These are phyloP conservation scores for Cerastis leucographa DNA, from an alignment of 2,888 invertebrate species.

Conservation along the genomic window DNA sequence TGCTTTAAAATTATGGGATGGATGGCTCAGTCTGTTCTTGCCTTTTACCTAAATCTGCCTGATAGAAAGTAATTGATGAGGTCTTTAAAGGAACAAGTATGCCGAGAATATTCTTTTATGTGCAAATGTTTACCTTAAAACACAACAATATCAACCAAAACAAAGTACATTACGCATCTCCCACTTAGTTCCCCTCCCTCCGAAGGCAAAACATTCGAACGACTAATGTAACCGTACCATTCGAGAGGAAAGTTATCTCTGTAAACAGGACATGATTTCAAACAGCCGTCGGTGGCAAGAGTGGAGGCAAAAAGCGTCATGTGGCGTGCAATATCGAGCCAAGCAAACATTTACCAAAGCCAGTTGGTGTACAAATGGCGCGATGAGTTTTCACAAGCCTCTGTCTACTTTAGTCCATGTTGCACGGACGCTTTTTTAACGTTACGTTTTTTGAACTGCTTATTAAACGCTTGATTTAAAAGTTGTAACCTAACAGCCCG, in stretches of 20 bases:
- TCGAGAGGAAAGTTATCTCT: slow-evolving; percentile 73
- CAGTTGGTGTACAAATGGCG: slow-evolving; percentile 78
- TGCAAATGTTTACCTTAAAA: not conserved
- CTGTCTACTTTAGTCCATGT: slow-evolving; percentile 59
- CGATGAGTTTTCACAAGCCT: slow-evolving; percentile 80
- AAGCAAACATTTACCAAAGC: slow-evolving; percentile 84
- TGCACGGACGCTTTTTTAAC: not conserved
- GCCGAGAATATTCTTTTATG: not conserved
- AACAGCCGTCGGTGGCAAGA: slow-evolving; percentile 68
- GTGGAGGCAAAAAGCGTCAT: slow-evolving; percentile 78
- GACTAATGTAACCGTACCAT: slow-evolving; percentile 67
- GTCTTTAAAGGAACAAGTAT: not conserved
- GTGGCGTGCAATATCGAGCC: slow-evolving; percentile 84
- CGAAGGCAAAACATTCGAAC: slow-evolving; percentile 58
- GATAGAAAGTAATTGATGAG: not conserved
- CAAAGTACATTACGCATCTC: slow-evolving; percentile 5
- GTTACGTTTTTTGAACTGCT: not conserved
- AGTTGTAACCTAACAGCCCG: not conserved
- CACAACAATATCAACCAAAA: slow-evolving; percentile 4
- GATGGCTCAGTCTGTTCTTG: not conserved
- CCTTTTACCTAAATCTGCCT: not conserved
- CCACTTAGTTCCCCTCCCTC: slow-evolving; percentile 29
- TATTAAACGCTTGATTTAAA: not conserved
- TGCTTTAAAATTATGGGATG: too few relatives aligned
- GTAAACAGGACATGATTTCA: slow-evolving; percentile 77